These are phyloP conservation scores for Calliopum simillimum DNA, from an alignment of 2,888 invertebrate species.

Conservation along the genomic window DNA sequence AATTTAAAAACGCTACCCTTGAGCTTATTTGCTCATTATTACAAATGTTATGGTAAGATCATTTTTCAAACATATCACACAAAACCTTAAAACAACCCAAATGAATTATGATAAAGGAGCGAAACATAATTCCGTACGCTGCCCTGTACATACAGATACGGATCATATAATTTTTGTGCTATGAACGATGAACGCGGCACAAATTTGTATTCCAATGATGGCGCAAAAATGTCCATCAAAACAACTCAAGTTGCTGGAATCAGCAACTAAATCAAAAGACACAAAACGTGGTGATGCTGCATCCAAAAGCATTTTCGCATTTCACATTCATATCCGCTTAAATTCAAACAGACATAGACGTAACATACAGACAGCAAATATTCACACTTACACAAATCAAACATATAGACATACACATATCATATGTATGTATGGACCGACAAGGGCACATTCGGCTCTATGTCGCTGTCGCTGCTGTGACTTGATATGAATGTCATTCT, in stretches of 20 bases:
- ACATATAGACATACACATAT: not conserved
- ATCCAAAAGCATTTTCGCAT: conserved; percentile 14
- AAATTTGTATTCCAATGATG: conserved; percentile 27
- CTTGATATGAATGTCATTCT: conserved; percentile 33
- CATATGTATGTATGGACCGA: conserved; percentile 7
- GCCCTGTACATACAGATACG: not conserved
- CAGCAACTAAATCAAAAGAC: not conserved
- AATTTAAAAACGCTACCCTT: no score
- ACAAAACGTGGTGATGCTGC: not conserved
- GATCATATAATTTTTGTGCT: conserved; percentile 24
- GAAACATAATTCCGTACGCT: no score
- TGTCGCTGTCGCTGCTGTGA: conserved; percentile 17
- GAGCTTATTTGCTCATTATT: no score
- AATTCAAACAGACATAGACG: not conserved
- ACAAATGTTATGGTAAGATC: no score
- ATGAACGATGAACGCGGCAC: not conserved
- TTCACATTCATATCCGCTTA: conserved; percentile 26
- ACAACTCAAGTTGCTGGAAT: not conserved
- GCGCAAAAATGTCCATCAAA: conserved; percentile 5
- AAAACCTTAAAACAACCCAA: no score
- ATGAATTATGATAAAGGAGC: no score
- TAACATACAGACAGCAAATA: not conserved
- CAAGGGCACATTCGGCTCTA: not conserved
- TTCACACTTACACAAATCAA: not conserved
- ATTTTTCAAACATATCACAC: no score